phyloP scores from a whole-genome alignment of 2,113 vertebrate species.

The Sorex araneus region DNA sequence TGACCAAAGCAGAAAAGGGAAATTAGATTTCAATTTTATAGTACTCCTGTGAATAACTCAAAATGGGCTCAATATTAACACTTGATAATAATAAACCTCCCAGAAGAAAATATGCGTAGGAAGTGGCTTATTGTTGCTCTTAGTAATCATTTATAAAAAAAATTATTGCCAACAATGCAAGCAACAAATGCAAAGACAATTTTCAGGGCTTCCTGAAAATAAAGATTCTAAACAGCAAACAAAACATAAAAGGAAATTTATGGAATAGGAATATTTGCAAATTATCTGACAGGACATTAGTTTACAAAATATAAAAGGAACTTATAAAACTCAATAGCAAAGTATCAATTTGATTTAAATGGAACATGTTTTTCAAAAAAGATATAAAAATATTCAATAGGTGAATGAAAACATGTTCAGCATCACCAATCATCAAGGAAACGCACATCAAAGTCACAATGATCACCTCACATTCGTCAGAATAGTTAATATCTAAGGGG shows the following conservation, averaged over 20 bases:
- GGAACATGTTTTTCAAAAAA: neutral
- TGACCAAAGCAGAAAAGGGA: neutral
- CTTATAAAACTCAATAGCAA: neutral
- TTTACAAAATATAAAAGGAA: neutral
- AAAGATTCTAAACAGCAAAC: neutral
- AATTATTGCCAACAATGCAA: neutral
- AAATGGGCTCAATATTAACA: neutral
- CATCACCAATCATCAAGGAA: neutral
- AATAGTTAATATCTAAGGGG: neutral
- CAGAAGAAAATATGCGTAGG: neutral
- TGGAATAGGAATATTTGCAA: neutral
- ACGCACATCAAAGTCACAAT: neutral
- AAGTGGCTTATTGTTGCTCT: neutral
- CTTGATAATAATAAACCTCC: neutral
- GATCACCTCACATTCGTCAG: neutral
- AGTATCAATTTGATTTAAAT: neutral
- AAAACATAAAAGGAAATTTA: neutral
- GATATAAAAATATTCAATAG: conserved; percentile 3
- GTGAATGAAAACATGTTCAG: conserved; percentile 13
- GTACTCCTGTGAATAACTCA: neutral
- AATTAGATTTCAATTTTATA: neutral
- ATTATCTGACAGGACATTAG: neutral
- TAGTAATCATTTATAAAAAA: neutral
- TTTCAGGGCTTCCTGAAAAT: neutral
- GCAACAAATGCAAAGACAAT: conserved; percentile 19